Conservation (phyloP, 2,888 invertebrate genomes). For the Prostheceraeus crozeri region DNA sequence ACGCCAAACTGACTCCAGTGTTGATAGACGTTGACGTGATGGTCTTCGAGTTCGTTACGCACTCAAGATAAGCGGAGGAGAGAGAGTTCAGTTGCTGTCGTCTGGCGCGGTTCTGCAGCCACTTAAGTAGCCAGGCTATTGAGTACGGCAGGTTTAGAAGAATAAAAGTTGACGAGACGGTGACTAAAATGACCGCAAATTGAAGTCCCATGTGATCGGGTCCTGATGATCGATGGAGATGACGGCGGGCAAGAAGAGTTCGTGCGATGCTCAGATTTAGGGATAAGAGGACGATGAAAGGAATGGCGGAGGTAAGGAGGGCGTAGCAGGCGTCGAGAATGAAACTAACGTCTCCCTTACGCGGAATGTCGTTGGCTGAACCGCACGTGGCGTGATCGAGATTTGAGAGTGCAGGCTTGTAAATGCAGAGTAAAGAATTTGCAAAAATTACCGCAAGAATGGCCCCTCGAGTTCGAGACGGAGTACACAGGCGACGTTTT, state of each 20-base stretch:
- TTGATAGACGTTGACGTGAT: not conserved
- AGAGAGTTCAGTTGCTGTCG: too few species aligned
- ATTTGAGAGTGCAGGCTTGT: constrained; percentile 44
- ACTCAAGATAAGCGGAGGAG: too few species aligned
- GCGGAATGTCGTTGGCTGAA: not conserved
- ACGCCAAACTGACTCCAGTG: constrained; percentile 13
- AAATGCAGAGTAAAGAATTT: constrained; percentile 44
- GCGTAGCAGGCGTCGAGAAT: constrained; percentile 47
- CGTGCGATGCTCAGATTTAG: constrained; percentile 46
- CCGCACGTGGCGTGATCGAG: constrained; percentile 21
- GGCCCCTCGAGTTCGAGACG: constrained; percentile 44
- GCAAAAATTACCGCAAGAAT: constrained; percentile 43
- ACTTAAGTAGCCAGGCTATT: constrained; percentile 44
- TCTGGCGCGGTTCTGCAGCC: not conserved
- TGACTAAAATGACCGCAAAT: constrained; percentile 49
- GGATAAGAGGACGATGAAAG: constrained; percentile 46
- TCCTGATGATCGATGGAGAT: constrained; percentile 38
- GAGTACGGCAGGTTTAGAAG: constrained; percentile 52
- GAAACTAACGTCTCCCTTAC: constrained; percentile 37
- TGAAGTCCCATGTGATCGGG: constrained; percentile 45
- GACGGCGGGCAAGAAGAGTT: constrained; percentile 42
- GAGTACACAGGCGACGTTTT: constrained; percentile 46
- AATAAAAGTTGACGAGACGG: constrained; percentile 50
- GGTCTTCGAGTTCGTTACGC: not conserved
- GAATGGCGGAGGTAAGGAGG: constrained; percentile 45